A percentile compares a stretch with the other conserved stretches of the same genome.
phyloP scores from a whole-genome alignment of 2,888 invertebrate species.

The Amiota minor region DNA sequence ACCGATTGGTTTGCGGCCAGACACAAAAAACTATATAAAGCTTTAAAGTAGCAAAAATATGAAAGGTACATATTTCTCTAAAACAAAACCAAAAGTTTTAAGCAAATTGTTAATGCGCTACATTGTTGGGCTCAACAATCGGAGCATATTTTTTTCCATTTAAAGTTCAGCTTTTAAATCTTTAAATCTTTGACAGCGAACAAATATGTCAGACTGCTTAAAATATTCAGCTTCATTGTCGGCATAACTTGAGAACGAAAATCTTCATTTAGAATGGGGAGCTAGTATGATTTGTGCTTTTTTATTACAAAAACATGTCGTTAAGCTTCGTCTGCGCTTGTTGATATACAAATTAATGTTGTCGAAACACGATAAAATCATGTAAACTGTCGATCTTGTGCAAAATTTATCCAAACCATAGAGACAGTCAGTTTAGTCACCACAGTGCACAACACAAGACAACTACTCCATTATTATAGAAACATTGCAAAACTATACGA shows the following conservation, averaged over 20 bases:
- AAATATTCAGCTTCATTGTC: background rate
- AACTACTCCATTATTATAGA: too few relatives aligned
- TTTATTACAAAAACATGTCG: slow-evolving; percentile 41
- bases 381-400: slow-evolving; percentile 48
- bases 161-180: slow-evolving; percentile 44
- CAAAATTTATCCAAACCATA: too few relatives aligned
- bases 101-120: background rate
- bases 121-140: slow-evolving; percentile 15
- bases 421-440: too few relatives aligned
- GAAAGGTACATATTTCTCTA: background rate
- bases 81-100: background rate
- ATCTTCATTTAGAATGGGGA: background rate
- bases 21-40: background rate
- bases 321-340: slow-evolving; percentile 13
- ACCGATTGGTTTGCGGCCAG: slow-evolving; percentile 25
- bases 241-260: slow-evolving; percentile 39
- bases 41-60: background rate
- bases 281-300: background rate
- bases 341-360: slow-evolving; percentile 51
- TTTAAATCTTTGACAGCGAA: slow-evolving; percentile 50
- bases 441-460: too few relatives aligned
- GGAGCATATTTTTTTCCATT: slow-evolving; percentile 36
- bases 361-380: slow-evolving; percentile 54
- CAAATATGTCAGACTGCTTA: slow-evolving; percentile 34
- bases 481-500: too few relatives aligned